phyloP scores from a whole-genome alignment of 1,140 invertebrate genomes.

The Drosophila azteca region DNA sequence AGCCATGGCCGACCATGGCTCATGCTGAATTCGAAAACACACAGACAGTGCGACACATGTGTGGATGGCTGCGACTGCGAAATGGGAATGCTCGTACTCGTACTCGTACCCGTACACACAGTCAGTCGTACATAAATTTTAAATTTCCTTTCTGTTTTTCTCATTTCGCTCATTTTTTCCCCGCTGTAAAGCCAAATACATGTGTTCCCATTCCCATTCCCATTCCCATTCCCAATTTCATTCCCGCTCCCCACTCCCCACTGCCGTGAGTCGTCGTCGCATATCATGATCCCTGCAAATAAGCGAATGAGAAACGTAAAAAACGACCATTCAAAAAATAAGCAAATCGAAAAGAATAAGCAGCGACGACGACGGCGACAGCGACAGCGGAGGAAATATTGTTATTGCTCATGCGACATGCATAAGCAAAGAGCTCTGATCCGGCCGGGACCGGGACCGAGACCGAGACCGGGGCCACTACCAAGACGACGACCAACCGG shows the following conservation, averaged over 20 bases:
- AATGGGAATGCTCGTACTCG: conserved; percentile 31
- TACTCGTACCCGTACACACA: background rate
- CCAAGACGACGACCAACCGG: conserved; percentile 22
- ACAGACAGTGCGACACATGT: conserved; percentile 35
- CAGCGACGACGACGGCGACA: conserved; percentile 23
- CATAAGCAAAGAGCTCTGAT: conserved; percentile 66
- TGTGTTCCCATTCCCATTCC: conserved; percentile 47
- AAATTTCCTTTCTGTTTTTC: conserved; percentile 49
- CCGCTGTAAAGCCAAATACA: conserved; percentile 43
- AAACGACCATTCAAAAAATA: conserved; percentile 39
- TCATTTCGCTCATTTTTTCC: conserved; percentile 12
- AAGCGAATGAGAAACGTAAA: conserved; percentile 59
- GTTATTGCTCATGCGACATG: conserved; percentile 78
- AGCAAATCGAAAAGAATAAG: conserved; percentile 74
- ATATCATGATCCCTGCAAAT: conserved; percentile 56
- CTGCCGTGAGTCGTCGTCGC: conserved; percentile 19
- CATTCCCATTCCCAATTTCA: conserved; percentile 29
- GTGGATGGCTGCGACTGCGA: conserved; percentile 34
- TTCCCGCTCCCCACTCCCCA: background rate
- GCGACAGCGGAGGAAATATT: conserved; percentile 63
- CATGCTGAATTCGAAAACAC: conserved; percentile 33
- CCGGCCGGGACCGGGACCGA: background rate
- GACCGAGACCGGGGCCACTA: background rate
- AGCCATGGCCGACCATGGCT: background rate
- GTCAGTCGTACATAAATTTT: conserved; percentile 61